These are phyloP conservation scores for Hyperopisus bebe DNA, from an alignment of 2,113 vertebrate species.

Conservation along the genomic window DNA sequence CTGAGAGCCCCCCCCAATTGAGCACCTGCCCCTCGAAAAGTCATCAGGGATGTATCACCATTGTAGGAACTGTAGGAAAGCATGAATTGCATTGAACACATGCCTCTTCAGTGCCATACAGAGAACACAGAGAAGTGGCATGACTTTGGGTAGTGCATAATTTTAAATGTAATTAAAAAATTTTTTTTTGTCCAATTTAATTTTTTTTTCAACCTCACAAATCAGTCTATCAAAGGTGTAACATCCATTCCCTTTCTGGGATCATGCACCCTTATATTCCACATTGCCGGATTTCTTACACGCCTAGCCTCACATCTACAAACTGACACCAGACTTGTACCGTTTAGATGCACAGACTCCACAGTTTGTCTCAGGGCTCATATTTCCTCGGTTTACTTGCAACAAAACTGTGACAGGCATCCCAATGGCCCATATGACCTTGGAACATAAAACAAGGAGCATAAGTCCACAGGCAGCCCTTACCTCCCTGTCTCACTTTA, in stretches of 20 bases:
- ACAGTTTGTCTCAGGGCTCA: background rate
- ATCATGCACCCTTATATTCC: background rate
- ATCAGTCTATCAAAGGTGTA: background rate
- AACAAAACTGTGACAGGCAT: background rate
- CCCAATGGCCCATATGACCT: background rate
- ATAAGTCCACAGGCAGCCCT: background rate
- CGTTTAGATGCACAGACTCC: background rate
- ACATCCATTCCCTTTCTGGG: background rate
- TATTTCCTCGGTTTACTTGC: background rate
- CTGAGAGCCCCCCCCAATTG: background rate
- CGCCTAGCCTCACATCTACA: background rate
- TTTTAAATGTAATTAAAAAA: background rate
- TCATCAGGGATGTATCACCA: background rate
- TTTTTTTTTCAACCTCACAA: background rate
- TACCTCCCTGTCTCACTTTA: constrained; percentile 5
- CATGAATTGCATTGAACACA: background rate
- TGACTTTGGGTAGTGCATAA: background rate
- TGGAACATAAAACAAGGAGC: background rate
- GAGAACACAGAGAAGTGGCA: background rate
- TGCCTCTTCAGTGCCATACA: background rate
- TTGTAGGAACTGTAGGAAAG: background rate
- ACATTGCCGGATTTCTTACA: background rate
- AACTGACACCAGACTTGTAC: background rate
- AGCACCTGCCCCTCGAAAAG: background rate
- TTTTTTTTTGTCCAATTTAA: background rate